Evolutionary conservation across 2,113 vertebrate genomes (phyloP), one percentile per base, ranked within the genome.

Genomic region (Xiphophorus couchianus): DNA sequence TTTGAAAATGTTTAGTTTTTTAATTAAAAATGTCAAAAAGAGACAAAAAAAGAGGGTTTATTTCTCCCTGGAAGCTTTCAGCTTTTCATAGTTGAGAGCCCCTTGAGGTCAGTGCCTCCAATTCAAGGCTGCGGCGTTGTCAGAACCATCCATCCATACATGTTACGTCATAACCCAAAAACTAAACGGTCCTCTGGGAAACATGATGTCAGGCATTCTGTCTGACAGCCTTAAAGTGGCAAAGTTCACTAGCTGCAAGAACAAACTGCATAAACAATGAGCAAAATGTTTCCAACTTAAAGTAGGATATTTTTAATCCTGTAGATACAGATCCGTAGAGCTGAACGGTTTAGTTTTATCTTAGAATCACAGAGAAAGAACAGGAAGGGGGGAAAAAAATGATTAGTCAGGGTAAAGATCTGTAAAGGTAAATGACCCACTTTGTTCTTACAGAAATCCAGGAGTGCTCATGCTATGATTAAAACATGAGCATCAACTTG

Each of bases 161-260:
- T 4, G 35, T 66, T 75, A 84, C 73, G 72, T 80, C 48, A 69
- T 71, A 63, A 69, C 27, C 15, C 44, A 66, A 61, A 71, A 61
- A 29, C 63, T 44, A 66, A 63, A 83, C 4, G 73, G 73, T 76
- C 51, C 65, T 71, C 17, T 19, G 60, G 76, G 74, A 6, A n/a
- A 69, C 62, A 7, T 61, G 54, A 65, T 63, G 76, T 85, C 29
- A 78, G 30, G 39, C 67, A 37, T 75, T 76, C n/a, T 69, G 68
- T 77, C 5, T 74, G 73, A 77, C 71, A 78, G 82, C 33, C 74
- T 73, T 3, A 3, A 62, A 74, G 54, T 73, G 65, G 7, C 22
- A 15, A 35, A 66, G 70, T 77, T 81, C 79, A 86, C 61, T 66
- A 48, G 30, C 37, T 69, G 71, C 42, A 35, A 35, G 54, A 68